Evolutionary conservation across 2,888 invertebrate genomes (phyloP), one percentile per base, ranked within the genome.

Genomic region (Epirrhoe tristata): DNA sequence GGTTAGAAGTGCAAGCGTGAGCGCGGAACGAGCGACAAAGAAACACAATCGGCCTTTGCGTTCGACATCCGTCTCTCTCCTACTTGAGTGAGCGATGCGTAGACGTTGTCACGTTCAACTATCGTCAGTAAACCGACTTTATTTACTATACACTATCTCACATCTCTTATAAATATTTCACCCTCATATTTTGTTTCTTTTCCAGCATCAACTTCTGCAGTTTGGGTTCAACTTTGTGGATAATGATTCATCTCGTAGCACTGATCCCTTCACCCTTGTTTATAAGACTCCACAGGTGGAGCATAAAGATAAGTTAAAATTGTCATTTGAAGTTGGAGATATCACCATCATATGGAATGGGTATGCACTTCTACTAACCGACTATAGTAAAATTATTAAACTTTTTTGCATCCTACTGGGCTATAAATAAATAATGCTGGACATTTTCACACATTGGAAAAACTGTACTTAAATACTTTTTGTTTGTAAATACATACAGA

Each of bases 171-270:
- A 46, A 39, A 39, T 6, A 7, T 39, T 14, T 46, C 3, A 46
- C n/a, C 5, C 46, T 46, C 14, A 39, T 39, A 7, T n/a, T 8
- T 50, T 57, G 48, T 46, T 63, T 67, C 66, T 39, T 65, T 89
- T 89, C 65, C 84, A 93, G 93, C 80, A 81, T 71, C 91, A 93
- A 69, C 74, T 93, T 48, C 70, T 92, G 36, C 81, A 85, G 64
- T 86, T 92, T 78, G 90, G 85, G 10, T 90, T 91, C 55, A 84
- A 80, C 67, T 90, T 92, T 76, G 73, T 89, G 58, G 90, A 91
- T 48, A 78, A 75, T 76, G 86, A 86, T 62, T 83, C 87, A 12
- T 88, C 89, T 16, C 78, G 80, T 6, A 83, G 75, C 66, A 83
- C 85, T 12, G 89, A 91, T 58, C 77, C 81, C 2, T 88, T 92